These are phyloP conservation scores for Eulemur rubriventer DNA, from an alignment of 2,797 vertebrate species.

Conservation along the genomic window DNA sequence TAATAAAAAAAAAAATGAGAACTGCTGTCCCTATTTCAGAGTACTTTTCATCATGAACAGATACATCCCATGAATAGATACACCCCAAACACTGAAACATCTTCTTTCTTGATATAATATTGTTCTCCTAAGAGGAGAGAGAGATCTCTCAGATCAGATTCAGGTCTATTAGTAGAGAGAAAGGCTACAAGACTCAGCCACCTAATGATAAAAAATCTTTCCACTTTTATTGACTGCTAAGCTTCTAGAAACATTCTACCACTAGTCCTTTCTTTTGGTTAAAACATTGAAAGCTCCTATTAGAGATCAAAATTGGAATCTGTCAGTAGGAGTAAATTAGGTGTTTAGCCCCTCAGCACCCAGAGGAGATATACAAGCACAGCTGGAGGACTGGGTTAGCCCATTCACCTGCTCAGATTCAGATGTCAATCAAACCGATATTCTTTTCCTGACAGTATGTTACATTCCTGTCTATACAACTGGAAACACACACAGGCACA, in stretches of 20 bases:
- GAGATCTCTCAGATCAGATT: background rate
- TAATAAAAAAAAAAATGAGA: background rate
- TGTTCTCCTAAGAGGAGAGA: background rate
- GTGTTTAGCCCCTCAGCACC: background rate
- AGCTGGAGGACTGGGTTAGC: background rate
- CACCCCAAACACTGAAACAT: background rate
- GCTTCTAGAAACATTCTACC: background rate
- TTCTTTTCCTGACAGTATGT: background rate
- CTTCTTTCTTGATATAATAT: background rate
- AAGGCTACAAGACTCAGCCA: background rate
- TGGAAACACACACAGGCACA: background rate
- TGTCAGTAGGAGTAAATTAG: background rate
- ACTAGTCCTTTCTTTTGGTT: background rate
- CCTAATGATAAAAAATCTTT: background rate
- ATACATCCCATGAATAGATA: background rate
- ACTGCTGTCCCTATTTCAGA: background rate
- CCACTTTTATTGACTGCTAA: background rate
- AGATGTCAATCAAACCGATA: background rate
- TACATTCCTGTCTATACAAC: background rate
- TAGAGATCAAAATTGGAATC: background rate
- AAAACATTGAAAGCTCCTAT: background rate
- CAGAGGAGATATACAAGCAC: background rate
- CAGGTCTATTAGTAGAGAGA: background rate
- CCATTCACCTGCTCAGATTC: background rate
- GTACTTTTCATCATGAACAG: background rate